Conservation (phyloP, 2,888 invertebrate genomes). For the Sminthurides aquaticus region DNA sequence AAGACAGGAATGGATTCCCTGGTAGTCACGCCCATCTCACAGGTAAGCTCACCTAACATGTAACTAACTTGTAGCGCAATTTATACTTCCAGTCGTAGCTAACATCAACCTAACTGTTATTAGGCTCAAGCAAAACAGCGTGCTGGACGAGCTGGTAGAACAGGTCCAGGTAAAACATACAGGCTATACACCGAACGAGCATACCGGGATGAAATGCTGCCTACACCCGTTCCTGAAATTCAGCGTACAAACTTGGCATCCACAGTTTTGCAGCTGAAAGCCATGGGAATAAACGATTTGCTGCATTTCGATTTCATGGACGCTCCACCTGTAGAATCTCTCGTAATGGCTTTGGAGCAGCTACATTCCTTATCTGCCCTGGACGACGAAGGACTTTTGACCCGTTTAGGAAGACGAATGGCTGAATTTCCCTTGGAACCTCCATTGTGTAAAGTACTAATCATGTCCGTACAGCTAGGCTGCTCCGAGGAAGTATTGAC, state of each 20-base stretch:
- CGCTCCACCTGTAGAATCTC: slow-evolving; percentile 93
- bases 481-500: slow-evolving; percentile 98
- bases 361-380: slow-evolving; percentile 93
- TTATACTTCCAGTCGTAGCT: background rate
- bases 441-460: slow-evolving; percentile 94
- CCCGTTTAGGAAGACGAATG: slow-evolving; percentile 80
- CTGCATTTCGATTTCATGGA: slow-evolving; percentile 99
- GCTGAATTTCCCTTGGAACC: slow-evolving; percentile 99
- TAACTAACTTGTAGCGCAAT: background rate
- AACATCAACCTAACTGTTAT: background rate
- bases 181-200: slow-evolving; percentile 96
- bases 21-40: slow-evolving; percentile 97
- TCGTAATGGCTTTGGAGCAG: slow-evolving; percentile 95
- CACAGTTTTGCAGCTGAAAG: slow-evolving; percentile 90
- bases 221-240: slow-evolving; percentile 96
- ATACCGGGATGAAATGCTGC: slow-evolving; percentile 96
- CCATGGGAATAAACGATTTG: slow-evolving; percentile 98
- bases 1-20: slow-evolving; percentile 98
- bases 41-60: slow-evolving; percentile 54
- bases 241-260: slow-evolving; percentile 96
- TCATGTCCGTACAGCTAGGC: slow-evolving; percentile 95
- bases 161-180: slow-evolving; percentile 96
- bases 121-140: slow-evolving; percentile 95
- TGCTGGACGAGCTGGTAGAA: slow-evolving; percentile 91
- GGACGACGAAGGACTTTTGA: slow-evolving; percentile 85